phyloP scores from a whole-genome alignment of 2,113 vertebrate genomes.

The Pongo pygmaeus region DNA sequence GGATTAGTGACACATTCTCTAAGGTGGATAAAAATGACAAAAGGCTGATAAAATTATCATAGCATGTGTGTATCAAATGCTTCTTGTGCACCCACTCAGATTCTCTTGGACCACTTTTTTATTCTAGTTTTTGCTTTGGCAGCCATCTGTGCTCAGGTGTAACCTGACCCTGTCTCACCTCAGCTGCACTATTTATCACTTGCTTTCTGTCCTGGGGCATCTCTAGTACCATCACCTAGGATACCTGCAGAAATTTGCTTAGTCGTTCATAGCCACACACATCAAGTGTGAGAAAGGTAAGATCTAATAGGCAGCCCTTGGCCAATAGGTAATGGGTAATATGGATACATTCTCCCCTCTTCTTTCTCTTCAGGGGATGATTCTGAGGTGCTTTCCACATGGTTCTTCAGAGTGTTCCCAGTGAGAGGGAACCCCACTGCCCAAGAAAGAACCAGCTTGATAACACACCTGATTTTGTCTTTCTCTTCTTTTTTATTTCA shows the following conservation, averaged over 20 bases:
- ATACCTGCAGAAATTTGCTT: not conserved
- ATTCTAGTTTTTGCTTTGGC: not conserved
- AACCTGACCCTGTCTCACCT: not conserved
- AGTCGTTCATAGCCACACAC: not conserved
- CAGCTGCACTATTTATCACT: not conserved
- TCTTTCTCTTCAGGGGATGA: not conserved
- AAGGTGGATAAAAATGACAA: conserved; percentile 26
- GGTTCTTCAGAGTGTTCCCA: not conserved
- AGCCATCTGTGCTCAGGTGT: conserved; percentile 2
- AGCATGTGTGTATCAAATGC: not conserved
- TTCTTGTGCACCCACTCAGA: not conserved
- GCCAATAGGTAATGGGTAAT: not conserved
- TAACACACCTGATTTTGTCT: not conserved
- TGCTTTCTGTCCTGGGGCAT: not conserved
- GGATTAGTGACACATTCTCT: conserved; percentile 34
- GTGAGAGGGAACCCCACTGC: not conserved
- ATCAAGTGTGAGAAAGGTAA: not conserved
- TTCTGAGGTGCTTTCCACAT: not conserved
- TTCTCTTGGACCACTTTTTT: not conserved
- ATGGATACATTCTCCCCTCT: not conserved
- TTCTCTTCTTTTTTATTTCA: not conserved
- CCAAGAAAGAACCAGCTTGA: not conserved
- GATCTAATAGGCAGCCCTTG: not conserved
- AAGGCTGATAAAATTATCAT: not conserved
- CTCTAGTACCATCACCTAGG: not conserved